Percentiles rank a stretch among this genome's conserved stretches.
Conservation (phyloP, 2,797 vertebrate genomes). For the Fistularia tabacaria region DNA sequence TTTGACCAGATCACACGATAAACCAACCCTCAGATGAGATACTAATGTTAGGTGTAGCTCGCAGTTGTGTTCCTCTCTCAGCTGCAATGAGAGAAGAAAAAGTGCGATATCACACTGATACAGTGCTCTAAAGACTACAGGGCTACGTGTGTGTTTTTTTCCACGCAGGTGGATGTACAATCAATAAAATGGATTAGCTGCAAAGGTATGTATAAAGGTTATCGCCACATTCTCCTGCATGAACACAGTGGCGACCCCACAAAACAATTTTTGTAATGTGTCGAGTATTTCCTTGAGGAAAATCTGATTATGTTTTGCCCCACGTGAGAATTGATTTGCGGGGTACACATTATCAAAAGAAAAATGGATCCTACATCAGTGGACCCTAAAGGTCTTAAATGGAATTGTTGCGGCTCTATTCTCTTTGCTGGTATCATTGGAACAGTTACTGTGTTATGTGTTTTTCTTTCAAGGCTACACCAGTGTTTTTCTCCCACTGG, state of each 20-base stretch:
- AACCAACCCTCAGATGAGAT: constrained; percentile 61
- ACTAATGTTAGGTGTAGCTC: constrained; percentile 47
- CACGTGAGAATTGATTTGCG: constrained; percentile 59
- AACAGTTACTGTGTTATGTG: constrained; percentile 7
- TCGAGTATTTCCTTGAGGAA: constrained; percentile 50
- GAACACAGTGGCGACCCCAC: constrained; percentile 58
- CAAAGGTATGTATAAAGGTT: constrained; percentile 75
- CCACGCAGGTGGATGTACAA: constrained; percentile 63
- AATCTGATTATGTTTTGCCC: constrained; percentile 66
- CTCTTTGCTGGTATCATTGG: constrained; percentile 17
- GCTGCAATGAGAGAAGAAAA: constrained; percentile 52
- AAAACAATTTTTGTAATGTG: constrained; percentile 68
- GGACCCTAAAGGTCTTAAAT: constrained; percentile 19
- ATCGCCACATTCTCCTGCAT: constrained; percentile 56
- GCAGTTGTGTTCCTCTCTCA: constrained; percentile 38
- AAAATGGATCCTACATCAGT: constrained; percentile 28
- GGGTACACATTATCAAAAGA: constrained; percentile 54
- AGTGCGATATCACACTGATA: constrained; percentile 65
- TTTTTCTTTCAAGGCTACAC: constrained; percentile 23
- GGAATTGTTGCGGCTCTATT: constrained; percentile 29
- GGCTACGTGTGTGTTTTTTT: constrained; percentile 23
- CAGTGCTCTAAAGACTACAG: constrained; percentile 50
- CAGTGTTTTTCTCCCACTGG: constrained; percentile 37
- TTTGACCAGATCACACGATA: constrained; percentile 55
- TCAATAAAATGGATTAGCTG: constrained; percentile 79